Evolutionary conservation across 2,888 invertebrate species (phyloP), one percentile per base, ranked within the genome.

Genomic region (Acrobasis consociella): DNA sequence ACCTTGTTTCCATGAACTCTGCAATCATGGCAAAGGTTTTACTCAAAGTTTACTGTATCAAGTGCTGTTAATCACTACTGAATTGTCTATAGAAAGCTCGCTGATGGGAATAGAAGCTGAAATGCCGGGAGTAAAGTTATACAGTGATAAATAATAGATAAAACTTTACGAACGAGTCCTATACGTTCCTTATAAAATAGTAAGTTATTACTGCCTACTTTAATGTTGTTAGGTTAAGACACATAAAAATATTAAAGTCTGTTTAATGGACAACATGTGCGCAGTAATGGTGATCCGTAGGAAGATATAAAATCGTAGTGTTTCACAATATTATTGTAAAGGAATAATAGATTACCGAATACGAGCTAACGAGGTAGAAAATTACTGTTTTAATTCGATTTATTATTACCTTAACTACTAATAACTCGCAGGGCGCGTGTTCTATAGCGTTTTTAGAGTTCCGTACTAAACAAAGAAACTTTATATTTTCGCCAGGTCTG

Each of bases 41-140:
- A 31, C n/a, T 16, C 42, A 52, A 51, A 42, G 51, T 52, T 60
- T 60, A 60, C 60, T 39, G 60, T 60, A 51, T 76, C 56, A 42
- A 22, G 46, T 22, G 42, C 56, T 56, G 56, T 56, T 56, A 56
- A 55, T 56, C 42, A 42, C 75, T 79, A n/a, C n/a, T n/a, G n/a
- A 76, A 83, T 84, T 85, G 81, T 82, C 71, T 75, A 77, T 76
- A 78, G 81, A 78, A 80, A 84, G 76, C 76, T 72, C 63, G 60
- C 71, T 68, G 70, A 65, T 60, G 66, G 60, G 58, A 67, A 69
- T 68, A 68, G 71, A 68, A 65, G 39, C 60, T 65, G 58, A 62
- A 60, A 42, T 17, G 42, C 56, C 56, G 42, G 42, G 42, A 42
- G 16, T 53, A 42, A 56, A 56, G 2, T 42, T 46, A 17, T 56